phyloP scores from a whole-genome alignment of 1,140 invertebrate genomes.

The Manduca sexta region DNA sequence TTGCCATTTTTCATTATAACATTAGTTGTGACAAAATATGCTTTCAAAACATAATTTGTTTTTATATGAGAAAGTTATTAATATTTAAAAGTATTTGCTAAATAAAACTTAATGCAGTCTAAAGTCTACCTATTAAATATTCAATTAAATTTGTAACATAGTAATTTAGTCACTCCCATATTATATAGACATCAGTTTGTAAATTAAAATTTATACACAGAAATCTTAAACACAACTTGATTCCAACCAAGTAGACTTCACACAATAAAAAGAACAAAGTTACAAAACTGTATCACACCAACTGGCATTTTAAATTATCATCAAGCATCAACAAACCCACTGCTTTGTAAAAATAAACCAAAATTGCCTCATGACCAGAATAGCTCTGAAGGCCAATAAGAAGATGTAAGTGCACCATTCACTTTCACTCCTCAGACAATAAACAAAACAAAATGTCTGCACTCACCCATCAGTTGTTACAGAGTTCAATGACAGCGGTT shows the following conservation, averaged over 20 bases:
- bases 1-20: not conserved
- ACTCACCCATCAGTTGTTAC: slow-evolving; percentile 74
- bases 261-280: no score
- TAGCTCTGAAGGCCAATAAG: slow-evolving; percentile 12
- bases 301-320: no score
- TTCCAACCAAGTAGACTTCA: no score
- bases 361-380: slow-evolving; percentile 1
- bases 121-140: no score
- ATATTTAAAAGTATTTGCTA: not conserved
- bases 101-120: no score
- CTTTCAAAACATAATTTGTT: not conserved
- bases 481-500: slow-evolving; percentile 71
- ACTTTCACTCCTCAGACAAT: slow-evolving; percentile 10
- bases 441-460: not conserved
- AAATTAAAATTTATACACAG: no score
- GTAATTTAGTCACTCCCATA: no score
- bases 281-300: no score
- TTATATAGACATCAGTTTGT: no score
- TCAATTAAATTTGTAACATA: no score
- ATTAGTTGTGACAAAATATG: not conserved
- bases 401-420: slow-evolving; percentile 1
- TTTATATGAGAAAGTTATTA: not conserved
- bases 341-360: not conserved
- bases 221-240: no score
- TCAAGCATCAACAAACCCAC: not conserved